Base-by-base conservation (phyloP, 1,140 invertebrate species). In the Branchinecta lindahli region DNA sequence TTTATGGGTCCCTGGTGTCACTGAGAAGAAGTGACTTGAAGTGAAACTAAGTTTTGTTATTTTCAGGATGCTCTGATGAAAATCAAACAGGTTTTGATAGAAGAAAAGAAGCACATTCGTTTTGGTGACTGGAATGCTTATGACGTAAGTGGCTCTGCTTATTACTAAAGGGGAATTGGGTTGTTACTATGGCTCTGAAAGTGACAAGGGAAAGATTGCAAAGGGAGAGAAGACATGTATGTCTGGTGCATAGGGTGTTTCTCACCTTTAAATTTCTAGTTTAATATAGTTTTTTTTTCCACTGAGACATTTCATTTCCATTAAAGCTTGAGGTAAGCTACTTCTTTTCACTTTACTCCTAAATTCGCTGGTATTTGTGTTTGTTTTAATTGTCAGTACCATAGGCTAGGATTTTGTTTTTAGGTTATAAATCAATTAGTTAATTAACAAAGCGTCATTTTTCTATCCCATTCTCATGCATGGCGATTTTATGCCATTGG, bases 21-120 rank as follows among this genome's bases (percentile, higher is more conserved):
- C 33, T 33, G 5, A 33, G 33, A 33, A 33, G 33, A 33, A 33
- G 33, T 33, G 33, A 33, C 33, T 33, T 33, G 33, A 33, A 33
- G 33, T 33, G n/a, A n/a, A n/a, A n/a, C n/a, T 15, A 33, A 52
- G 73, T 69, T 73, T 73, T 74, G 75, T 75, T 78, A 74, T 73
- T 82, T 82, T n/a, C 78, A 92, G 89, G 94, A 98, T 75, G 84
- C 87, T 66, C 78, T 98, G 70, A 73, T 84, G 20, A 97, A 94
- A 82, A 88, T 98, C 45, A 94, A 94, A 80, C 81, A 83, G 20
- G 80, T 94, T 67, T 78, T 99, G 68, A 82, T 88, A 6, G 90
- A 96, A 33, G 89, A 96, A 69, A 94, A 96, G 76, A 93, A 91
- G 79, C 93, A 95, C 75, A 86, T 98, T 75, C 84, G 96, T 72